Percentiles rank a stretch among this genome's conserved stretches.
phyloP scores from a whole-genome alignment of 2,888 invertebrate genomes.

The Antitype chi region DNA sequence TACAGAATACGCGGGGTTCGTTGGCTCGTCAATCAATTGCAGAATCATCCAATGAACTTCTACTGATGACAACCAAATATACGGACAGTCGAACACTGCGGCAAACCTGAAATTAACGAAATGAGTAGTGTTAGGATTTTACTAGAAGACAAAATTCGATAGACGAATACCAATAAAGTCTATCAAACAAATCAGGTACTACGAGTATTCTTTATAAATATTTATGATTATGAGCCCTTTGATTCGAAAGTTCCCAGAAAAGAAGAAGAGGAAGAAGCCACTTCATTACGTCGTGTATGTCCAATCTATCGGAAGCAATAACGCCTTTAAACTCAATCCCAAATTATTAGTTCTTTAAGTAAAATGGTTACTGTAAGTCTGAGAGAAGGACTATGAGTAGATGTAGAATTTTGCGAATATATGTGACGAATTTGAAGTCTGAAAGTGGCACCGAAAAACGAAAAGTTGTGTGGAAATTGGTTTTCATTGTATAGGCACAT shows the following conservation, averaged over 20 bases:
- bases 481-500: too few relatives aligned
- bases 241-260: not conserved
- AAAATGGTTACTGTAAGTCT: not conserved
- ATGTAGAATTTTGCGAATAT: not conserved
- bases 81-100: conserved; percentile 73
- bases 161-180: not conserved
- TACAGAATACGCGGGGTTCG: conserved; percentile 76
- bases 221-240: too few relatives aligned
- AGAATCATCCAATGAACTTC: conserved; percentile 76
- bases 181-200: not conserved
- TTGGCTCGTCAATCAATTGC: conserved; percentile 73
- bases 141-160: not conserved
- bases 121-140: not conserved
- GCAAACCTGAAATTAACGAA: conserved; percentile 70
- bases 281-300: not conserved
- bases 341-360: not conserved
- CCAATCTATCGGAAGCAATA: not conserved
- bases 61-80: conserved; percentile 74
- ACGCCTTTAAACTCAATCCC: not conserved
- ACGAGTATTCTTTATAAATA: not conserved
- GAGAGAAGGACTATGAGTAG: not conserved
- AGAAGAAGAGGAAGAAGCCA: too few relatives aligned
- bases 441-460: too few relatives aligned
- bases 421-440: not conserved
- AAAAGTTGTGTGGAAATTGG: too few relatives aligned